Percentiles rank a stretch among this genome's conserved stretches.
Evolutionary conservation across 2,113 vertebrate species (phyloP).

Genomic region (Hassar affinis): DNA sequence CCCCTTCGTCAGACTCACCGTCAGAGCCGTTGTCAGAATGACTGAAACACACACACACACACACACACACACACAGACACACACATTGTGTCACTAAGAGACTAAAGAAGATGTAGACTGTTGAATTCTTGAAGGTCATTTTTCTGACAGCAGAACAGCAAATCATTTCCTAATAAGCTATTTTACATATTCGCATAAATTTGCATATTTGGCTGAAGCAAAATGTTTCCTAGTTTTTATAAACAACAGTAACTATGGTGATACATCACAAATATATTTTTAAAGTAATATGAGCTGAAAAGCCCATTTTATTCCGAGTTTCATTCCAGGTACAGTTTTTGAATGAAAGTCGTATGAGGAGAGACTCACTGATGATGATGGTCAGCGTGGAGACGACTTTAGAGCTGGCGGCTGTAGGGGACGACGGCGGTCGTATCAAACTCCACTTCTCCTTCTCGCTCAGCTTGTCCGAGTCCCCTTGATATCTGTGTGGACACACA

Average conservation of each 20-base stretch:
- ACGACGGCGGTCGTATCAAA: conserved; percentile 59
- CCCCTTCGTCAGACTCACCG: conserved; percentile 57
- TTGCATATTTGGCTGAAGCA: neutral
- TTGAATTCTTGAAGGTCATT: neutral
- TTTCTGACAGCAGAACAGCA: neutral
- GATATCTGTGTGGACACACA: conserved; percentile 67
- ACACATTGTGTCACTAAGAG: neutral
- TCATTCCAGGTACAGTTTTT: neutral
- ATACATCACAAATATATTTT: too few relatives aligned
- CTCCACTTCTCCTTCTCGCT: conserved; percentile 56
- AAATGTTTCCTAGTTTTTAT: neutral
- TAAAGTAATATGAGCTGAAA: neutral
- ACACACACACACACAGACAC: neutral
- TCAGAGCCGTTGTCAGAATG: conserved; percentile 58
- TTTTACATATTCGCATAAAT: neutral
- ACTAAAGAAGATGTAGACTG: neutral
- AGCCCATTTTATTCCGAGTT: neutral
- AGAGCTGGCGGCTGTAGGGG: conserved; percentile 64
- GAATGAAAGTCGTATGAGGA: neutral
- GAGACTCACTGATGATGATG: conserved; percentile 58
- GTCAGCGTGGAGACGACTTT: conserved; percentile 65
- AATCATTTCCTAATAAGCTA: neutral
- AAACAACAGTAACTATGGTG: too few relatives aligned
- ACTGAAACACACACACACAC: conserved; percentile 52
- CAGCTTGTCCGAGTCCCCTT: conserved; percentile 50